phyloP scores from a whole-genome alignment of 1,140 invertebrate genomes.

The Danaus melanippus region DNA sequence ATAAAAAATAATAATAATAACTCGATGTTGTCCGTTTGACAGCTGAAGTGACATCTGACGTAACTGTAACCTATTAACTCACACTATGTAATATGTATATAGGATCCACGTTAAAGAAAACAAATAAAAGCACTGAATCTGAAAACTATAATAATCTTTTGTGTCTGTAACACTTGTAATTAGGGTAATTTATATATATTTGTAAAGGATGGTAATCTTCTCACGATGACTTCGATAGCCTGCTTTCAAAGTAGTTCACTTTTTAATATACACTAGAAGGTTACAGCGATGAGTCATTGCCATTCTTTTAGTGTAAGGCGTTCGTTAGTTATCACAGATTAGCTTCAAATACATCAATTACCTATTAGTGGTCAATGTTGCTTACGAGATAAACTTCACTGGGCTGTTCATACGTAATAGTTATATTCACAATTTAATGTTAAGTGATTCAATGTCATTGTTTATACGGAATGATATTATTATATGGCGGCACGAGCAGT shows the following conservation, averaged over 20 bases:
- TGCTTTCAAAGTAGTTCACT: conserved; percentile 16
- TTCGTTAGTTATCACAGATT: conserved; percentile 60
- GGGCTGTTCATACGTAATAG: conserved; percentile 69
- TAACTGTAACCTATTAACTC: no score
- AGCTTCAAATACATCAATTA: conserved; percentile 61
- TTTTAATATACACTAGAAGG: conserved; percentile 14
- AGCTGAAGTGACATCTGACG: no score
- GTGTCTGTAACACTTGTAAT: conserved; percentile 52
- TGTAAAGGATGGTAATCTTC: conserved; percentile 28
- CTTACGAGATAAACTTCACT: conserved; percentile 45
- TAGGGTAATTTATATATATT: conserved; percentile 33
- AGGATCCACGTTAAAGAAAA: neutral
- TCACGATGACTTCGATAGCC: conserved; percentile 23
- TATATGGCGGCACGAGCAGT: conserved; percentile 24
- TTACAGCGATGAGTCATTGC: conserved; percentile 24
- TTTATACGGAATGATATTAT: conserved; percentile 54
- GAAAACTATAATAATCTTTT: conserved; percentile 32
- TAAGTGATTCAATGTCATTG: conserved; percentile 40
- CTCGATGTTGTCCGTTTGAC: no score
- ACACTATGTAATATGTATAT: no score
- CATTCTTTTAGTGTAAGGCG: conserved; percentile 38
- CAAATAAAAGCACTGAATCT: conserved; percentile 23
- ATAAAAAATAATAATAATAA: conserved; percentile 8
- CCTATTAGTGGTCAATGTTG: conserved; percentile 60
- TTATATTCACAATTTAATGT: conserved; percentile 57